These are phyloP conservation scores for Pogona vitticeps DNA, from an alignment of 2,113 vertebrate species.

Conservation along the genomic window DNA sequence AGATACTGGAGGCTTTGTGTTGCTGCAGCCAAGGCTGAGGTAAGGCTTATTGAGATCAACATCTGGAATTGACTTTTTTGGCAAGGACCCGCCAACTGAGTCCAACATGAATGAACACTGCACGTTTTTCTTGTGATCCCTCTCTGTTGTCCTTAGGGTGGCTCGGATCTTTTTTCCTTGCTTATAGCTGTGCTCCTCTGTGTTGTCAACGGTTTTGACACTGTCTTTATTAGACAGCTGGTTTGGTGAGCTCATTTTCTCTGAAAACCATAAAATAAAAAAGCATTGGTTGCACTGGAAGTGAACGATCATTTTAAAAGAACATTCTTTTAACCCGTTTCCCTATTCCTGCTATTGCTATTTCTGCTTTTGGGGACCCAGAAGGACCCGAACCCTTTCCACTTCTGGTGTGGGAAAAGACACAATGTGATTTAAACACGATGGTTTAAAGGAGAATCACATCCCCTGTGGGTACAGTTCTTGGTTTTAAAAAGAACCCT, in stretches of 20 bases:
- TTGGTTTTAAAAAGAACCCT: no score
- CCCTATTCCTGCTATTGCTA: background rate
- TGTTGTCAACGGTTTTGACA: constrained; percentile 75
- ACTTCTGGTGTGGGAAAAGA: no score
- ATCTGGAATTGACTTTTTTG: constrained; percentile 86
- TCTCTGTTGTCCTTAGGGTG: constrained; percentile 85
- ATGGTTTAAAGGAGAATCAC: no score
- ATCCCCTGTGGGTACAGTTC: no score
- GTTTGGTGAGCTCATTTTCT: constrained; percentile 77
- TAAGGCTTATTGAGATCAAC: constrained; percentile 98
- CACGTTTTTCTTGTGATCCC: constrained; percentile 92
- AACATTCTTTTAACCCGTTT: background rate
- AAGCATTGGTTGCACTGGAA: constrained; percentile 7
- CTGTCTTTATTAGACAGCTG: constrained; percentile 78
- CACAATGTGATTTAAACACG: no score
- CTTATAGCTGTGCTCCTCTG: constrained; percentile 88
- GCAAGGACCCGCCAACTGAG: constrained; percentile 79
- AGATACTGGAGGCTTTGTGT: constrained; percentile 88
- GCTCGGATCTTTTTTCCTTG: constrained; percentile 90
- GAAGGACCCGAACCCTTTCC: no score
- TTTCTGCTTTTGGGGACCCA: background rate
- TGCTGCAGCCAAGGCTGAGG: constrained; percentile 95
- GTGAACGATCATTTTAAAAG: background rate
- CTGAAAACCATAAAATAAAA: constrained; percentile 64
- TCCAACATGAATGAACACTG: constrained; percentile 95